Percentiles rank a stretch among this genome's conserved stretches.
Evolutionary conservation across 2,888 invertebrate species (phyloP).

Genomic region (Meiosimyza platycephala): DNA sequence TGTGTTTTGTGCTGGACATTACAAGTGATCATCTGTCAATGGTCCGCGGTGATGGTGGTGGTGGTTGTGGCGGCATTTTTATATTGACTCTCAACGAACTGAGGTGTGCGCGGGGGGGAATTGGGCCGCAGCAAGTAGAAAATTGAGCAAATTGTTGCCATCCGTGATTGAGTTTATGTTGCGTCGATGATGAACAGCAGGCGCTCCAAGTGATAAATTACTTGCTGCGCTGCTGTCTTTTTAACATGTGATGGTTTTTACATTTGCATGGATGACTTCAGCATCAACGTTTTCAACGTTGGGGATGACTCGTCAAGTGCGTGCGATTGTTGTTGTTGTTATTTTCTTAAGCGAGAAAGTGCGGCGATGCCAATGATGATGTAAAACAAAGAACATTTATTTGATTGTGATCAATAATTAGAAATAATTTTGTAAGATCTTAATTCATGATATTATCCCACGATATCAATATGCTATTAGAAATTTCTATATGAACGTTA

Average conservation of each 20-base stretch:
- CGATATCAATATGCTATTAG: no score
- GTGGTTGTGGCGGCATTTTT: neutral
- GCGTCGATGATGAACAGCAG: slow-evolving; percentile 41
- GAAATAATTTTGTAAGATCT: no score
- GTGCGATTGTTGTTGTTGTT: slow-evolving; percentile 21
- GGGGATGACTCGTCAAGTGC: slow-evolving; percentile 37
- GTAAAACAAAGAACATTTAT: neutral
- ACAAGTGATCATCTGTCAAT: slow-evolving; percentile 46
- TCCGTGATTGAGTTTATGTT: slow-evolving; percentile 32
- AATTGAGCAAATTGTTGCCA: slow-evolving; percentile 33
- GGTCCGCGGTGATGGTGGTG: slow-evolving; percentile 23
- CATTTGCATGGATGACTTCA: slow-evolving; percentile 21
- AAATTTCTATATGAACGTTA: no score
- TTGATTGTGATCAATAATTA: neutral
- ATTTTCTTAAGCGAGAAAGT: neutral
- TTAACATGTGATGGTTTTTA: slow-evolving; percentile 7
- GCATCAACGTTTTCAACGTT: neutral
- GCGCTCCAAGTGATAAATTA: slow-evolving; percentile 42
- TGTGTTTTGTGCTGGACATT: slow-evolving; percentile 38
- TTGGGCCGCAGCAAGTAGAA: neutral
- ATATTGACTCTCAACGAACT: neutral
- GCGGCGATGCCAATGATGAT: no score
- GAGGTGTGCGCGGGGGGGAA: neutral
- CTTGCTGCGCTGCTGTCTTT: slow-evolving; percentile 3
- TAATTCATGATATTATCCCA: no score